Evolutionary conservation across 2,797 vertebrate genomes (phyloP).

Genomic region (Euphonia xanthogaster): DNA sequence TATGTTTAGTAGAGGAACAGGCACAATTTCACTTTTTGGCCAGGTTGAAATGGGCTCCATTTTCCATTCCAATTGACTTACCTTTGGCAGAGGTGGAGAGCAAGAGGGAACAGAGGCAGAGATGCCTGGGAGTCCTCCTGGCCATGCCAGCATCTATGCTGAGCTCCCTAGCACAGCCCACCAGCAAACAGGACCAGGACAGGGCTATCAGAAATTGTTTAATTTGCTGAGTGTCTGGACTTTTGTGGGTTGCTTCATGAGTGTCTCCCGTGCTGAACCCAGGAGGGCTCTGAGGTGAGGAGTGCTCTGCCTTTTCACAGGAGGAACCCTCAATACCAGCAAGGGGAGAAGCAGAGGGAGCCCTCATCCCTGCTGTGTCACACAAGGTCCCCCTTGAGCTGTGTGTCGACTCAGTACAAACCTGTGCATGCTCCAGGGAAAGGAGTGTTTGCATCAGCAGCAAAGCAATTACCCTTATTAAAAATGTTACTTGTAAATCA

Average conservation of each 20-base stretch:
- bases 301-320: not conserved
- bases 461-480: conserved; percentile 21
- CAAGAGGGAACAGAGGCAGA: not conserved
- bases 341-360: not conserved
- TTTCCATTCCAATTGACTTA: not conserved
- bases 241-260: not conserved
- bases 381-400: not conserved
- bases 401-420: not conserved
- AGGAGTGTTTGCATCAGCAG: not conserved
- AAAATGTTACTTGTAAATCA: conserved; percentile 8
- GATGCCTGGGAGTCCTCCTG: not conserved
- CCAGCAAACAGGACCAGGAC: not conserved
- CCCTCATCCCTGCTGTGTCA: not conserved
- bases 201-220: not conserved
- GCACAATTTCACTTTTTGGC: not conserved
- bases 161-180: not conserved
- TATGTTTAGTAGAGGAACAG: not conserved
- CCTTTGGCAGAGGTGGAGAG: not conserved
- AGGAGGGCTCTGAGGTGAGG: not conserved
- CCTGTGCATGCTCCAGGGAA: not conserved
- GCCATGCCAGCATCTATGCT: not conserved
- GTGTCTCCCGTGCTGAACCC: not conserved
- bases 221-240: not conserved
- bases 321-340: rapidly evolving
- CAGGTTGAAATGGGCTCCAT: not conserved